Base-by-base conservation (phyloP, 2,113 vertebrate genomes). In the Hemicordylus capensis region DNA sequence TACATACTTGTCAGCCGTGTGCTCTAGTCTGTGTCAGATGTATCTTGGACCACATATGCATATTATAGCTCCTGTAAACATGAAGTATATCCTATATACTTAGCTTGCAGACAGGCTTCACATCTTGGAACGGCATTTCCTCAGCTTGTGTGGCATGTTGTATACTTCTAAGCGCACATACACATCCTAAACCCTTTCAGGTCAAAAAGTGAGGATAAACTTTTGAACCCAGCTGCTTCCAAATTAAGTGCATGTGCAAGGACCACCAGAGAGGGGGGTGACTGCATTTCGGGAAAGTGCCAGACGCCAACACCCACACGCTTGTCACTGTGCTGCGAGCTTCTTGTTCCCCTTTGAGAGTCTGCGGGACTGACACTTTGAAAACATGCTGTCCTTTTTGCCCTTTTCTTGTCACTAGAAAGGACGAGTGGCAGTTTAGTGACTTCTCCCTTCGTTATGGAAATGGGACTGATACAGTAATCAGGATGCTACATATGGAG, bases 401-500 rank as follows among this genome's bases (percentile, higher is more conserved):
- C 92, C 90, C 91, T 94, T 92, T 87, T 85, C 86, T 83, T 87
- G 74, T 90, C 87, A 83, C 87, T 46, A 10, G 82, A 66, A 91
- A 90, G 90, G 93, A 91, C 92, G 89, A 79, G 91, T 92, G 51
- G 90, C 85, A 80, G 90, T 76, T 93, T 39, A 78, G 92, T 86
- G 82, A 92, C 89, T 90, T 89, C 85, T 89, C 84, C 89, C 83
- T 87, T 86, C 88, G 31, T 95, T 85, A 93, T 90, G 93, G 93
- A 88, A 92, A 88, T 79, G 6, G 89, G 92, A 90, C 95, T 91
- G 94, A 95, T 91, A 90, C 88, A 91, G 93, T 95, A 95, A 96
- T 97, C 95, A 95, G 95, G 94, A 92, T 85, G 93, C 95, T 88
- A 87, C 95, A 96, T 87, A 93, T 92, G 92, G 95, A 86, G 93